phyloP scores from a whole-genome alignment of 2,888 invertebrate species.

The Eustalomyia histrio region DNA sequence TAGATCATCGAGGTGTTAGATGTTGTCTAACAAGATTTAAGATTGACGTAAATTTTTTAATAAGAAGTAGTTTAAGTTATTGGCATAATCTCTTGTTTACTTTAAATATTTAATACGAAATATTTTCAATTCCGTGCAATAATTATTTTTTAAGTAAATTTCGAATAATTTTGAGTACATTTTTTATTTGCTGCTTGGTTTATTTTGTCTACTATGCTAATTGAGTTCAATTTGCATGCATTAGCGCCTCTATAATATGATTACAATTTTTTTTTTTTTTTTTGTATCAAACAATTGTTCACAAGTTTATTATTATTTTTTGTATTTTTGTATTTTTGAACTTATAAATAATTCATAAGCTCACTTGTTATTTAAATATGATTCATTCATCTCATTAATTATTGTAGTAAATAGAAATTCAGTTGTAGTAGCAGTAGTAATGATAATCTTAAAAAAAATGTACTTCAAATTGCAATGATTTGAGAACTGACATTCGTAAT shows the following conservation, averaged over 20 bases:
- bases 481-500: constrained; percentile 4
- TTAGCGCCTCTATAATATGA: constrained; percentile 67
- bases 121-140: background rate
- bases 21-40: too few relatives aligned
- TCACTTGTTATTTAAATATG: constrained; percentile 51
- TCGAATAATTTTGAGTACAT: constrained; percentile 2
- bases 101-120: background rate
- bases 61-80: background rate
- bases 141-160: constrained; percentile 15
- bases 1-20: too few relatives aligned
- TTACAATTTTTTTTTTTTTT: constrained; percentile 13
- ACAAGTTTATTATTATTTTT: constrained; percentile 19
- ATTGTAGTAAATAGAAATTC: constrained; percentile 24
- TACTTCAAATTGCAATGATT: constrained; percentile 24
- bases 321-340: constrained; percentile 18
- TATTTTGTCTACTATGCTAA: constrained; percentile 59
- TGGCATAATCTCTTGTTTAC: background rate
- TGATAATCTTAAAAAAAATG: constrained; percentile 44
- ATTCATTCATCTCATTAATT: constrained; percentile 49
- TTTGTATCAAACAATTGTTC: constrained; percentile 35
- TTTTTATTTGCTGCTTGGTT: constrained; percentile 1
- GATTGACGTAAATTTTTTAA: background rate
- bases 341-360: constrained; percentile 62
- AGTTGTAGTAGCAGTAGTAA: constrained; percentile 36
- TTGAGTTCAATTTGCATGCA: constrained; percentile 73